These are phyloP conservation scores for Siphonodentalium dalli DNA, from an alignment of 2,888 invertebrate species.

Conservation along the genomic window DNA sequence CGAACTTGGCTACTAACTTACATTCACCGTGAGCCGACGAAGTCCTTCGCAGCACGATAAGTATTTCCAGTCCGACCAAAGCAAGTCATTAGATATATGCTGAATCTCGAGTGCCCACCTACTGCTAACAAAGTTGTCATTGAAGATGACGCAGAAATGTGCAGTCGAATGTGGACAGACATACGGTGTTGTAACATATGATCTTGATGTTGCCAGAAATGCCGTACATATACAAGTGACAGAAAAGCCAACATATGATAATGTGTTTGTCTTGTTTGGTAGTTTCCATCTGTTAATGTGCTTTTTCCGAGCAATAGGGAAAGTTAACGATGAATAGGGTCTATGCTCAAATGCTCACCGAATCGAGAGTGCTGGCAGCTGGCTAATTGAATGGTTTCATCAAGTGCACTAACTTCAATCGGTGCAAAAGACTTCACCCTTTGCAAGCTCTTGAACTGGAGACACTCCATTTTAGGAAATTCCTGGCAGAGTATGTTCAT, in stretches of 20 bases:
- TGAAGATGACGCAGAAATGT: slow-evolving; percentile 21
- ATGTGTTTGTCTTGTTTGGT: slow-evolving; percentile 24
- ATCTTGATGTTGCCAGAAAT: slow-evolving; percentile 24
- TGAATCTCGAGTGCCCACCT: slow-evolving; percentile 16
- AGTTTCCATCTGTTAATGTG: slow-evolving; percentile 25
- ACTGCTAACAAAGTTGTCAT: slow-evolving; percentile 26
- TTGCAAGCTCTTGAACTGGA: slow-evolving; percentile 21
- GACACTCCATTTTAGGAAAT: slow-evolving; percentile 19
- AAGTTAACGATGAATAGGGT: slow-evolving; percentile 21
- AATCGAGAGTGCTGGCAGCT: slow-evolving; percentile 19
- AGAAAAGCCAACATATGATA: slow-evolving; percentile 20
- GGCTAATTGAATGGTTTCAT: slow-evolving; percentile 28
- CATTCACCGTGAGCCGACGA: too few species aligned
- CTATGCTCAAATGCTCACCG: slow-evolving; percentile 20
- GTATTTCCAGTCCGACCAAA: too few species aligned
- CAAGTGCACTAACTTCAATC: slow-evolving; percentile 24
- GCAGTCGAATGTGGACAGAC: slow-evolving; percentile 21
- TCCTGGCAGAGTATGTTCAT: too few species aligned
- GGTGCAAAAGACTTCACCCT: slow-evolving; percentile 26
- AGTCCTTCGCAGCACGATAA: too few species aligned
- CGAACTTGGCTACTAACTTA: too few species aligned
- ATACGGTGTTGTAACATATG: slow-evolving; percentile 26
- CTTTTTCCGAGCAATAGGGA: slow-evolving; percentile 25
- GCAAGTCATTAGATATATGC: slow-evolving; percentile 25
- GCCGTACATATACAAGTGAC: slow-evolving; percentile 25